These are phyloP conservation scores for Ericerus pela DNA, from an alignment of 1,140 invertebrate species.

Conservation along the genomic window DNA sequence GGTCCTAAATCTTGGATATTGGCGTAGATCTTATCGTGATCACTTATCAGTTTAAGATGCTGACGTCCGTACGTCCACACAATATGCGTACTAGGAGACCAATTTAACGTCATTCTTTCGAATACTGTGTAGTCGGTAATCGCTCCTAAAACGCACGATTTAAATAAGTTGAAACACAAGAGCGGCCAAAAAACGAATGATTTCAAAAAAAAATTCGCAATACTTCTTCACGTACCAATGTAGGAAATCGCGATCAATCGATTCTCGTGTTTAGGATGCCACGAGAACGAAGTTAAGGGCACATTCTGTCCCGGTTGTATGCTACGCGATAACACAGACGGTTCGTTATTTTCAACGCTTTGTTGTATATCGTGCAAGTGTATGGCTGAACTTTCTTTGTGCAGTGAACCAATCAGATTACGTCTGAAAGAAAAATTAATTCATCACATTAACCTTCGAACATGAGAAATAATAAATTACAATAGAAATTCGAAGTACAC, in stretches of 20 bases:
- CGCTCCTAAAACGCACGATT: constrained; percentile 31
- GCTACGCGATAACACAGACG: constrained; percentile 55
- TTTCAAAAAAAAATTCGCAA: neutral
- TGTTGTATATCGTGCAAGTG: constrained; percentile 70
- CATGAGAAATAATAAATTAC: no score
- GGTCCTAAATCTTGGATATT: constrained; percentile 52
- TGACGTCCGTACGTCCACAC: constrained; percentile 58
- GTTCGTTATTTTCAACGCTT: constrained; percentile 54
- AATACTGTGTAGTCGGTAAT: constrained; percentile 57
- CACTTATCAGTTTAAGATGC: constrained; percentile 43
- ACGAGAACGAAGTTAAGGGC: constrained; percentile 55
- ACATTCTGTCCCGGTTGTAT: constrained; percentile 39
- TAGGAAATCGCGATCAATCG: constrained; percentile 50
- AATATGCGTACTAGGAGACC: constrained; percentile 51
- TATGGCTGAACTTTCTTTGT: constrained; percentile 49
- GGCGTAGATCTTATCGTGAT: constrained; percentile 37
- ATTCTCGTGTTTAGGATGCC: constrained; percentile 67
- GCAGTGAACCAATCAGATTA: constrained; percentile 57
- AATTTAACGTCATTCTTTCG: constrained; percentile 67
- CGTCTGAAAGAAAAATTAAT: constrained; percentile 35
- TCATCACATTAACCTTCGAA: neutral
- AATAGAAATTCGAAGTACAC: no score
- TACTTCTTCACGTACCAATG: constrained; percentile 34
- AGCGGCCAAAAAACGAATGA: no score
- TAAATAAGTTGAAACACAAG: constrained; percentile 14